Base-by-base conservation (phyloP, 2,888 invertebrate species). In the Leucoma salicis region DNA sequence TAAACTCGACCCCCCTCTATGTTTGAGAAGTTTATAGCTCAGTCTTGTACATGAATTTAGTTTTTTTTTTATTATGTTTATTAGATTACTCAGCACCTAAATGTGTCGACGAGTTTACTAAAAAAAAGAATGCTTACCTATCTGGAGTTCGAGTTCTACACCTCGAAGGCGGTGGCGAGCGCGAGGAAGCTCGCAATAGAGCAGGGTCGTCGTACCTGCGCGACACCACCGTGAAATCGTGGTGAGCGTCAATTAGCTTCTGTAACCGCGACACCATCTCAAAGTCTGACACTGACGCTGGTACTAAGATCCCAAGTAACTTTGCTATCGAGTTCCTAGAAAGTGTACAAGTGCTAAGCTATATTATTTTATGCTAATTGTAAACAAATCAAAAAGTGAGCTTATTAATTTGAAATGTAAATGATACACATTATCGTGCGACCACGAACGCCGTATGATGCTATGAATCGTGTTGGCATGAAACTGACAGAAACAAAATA, bases 221-320 rank as follows among this genome's bases (percentile, higher is more conserved):
- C 2, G 96, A 96, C 3, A 96, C 93, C 62, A 95, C 80, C 0
- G 96, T 95, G 74, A 96, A 96, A 82, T 96, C 96, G 64, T 96
- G 94, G 77, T 96, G 96, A 0, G 96, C 96, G 57, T 95, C 94
- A 36, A 96, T 95, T 57, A 96, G 84, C 74, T 96, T 96, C 78
- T 96, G 96, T 15, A 96, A 88, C 0, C 95, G 92, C 24, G 94
- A 93, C 43, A 95, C 91, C 66, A 95, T 91, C 81, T 95, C 95
- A 64, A 94, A 93, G 84, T 95, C 95, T 0, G 95, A 93, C 14
- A 94, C 92, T 40, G 94, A 92, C 4, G 92, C 91, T 15, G 93
- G 93, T 21, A 87, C 83, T 35, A 90, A 58, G 54, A 95, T 90
- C n/a, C 94, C 94, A 6, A 95, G 78, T n/a, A 94, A 87, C 55